Evolutionary conservation across 2,888 invertebrate genomes (phyloP), one percentile per base, ranked within the genome.

Genomic region (Ophraella communa): DNA sequence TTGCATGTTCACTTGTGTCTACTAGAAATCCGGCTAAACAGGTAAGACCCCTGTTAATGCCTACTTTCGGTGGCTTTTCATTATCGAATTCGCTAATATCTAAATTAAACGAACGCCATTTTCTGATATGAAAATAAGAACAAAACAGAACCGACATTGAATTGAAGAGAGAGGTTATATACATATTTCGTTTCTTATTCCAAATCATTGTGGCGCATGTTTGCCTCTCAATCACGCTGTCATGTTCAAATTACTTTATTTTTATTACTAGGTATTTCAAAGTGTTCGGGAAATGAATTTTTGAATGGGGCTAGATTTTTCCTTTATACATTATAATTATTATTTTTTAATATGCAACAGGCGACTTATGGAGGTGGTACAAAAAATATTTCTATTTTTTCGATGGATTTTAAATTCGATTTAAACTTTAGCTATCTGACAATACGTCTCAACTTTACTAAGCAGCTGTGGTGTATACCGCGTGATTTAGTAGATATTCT

Each of bases 1-100:
- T 79, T 77, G 77, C 76, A 80, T 81, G 78, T 79, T 78, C 72
- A 75, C 75, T 77, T 77, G 79, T 79, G 78, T 74, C 76, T 66
- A 73, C 75, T 74, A 73, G 74, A 72, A 73, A 73, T 73, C 70
- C 74, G 76, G 78, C 77, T 77, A 75, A 77, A 77, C 80, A 80
- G 81, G 81, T 81, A 81, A 81, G 81, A 76, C 67, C 75, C 79
- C 81, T 80, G 79, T 78, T 76, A 75, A 71, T 77, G 77, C 77
- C 77, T 71, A 56, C 56, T 61, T 64, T 62, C 51, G 65, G 56
- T 63, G 45, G 45, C 66, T 65, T 63, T 62, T 51, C 57, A 23
- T 33, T 47, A 33, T 57, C 54, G 18, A 39, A 53, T 53, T 42
- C 20, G 23, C 14, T 17, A 24, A 51, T 51, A 17, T 14, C 5